Evolutionary conservation across 2,113 vertebrate genomes (phyloP).

Genomic region (Glaucomys volans): DNA sequence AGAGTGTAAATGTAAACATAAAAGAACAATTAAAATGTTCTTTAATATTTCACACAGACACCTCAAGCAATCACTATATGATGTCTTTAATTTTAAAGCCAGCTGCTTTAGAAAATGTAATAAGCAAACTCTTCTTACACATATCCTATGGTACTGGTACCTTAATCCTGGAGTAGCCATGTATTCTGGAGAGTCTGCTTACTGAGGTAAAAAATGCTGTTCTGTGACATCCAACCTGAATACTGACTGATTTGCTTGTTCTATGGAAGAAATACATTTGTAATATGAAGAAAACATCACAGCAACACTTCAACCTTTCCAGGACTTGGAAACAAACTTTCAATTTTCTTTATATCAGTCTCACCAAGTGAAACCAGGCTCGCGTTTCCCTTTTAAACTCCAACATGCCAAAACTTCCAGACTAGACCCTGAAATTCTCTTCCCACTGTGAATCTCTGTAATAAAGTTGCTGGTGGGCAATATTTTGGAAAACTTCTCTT

Average conservation of each 20-base stretch:
- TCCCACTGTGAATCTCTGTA: not conserved
- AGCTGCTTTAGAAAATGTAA: not conserved
- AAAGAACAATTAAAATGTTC: constrained; percentile 12
- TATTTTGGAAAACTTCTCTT: constrained; percentile 31
- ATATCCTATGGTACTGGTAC: not conserved
- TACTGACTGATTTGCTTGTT: not conserved
- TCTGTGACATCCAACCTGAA: not conserved
- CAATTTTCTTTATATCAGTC: not conserved
- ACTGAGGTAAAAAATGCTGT: not conserved
- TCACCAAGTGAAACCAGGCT: not conserved
- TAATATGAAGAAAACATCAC: not conserved
- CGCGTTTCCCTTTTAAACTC: not conserved
- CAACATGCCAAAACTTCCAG: not conserved
- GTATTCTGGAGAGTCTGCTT: not conserved
- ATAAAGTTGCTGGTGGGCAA: not conserved
- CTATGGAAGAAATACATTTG: not conserved
- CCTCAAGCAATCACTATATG: constrained; percentile 2
- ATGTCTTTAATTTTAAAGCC: not conserved
- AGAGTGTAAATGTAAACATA: constrained; percentile 11
- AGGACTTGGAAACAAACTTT: not conserved
- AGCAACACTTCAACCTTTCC: not conserved
- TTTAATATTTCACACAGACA: constrained; percentile 52
- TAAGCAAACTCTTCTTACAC: not conserved
- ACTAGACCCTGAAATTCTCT: not conserved
- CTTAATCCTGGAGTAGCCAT: not conserved